Evolutionary conservation across 2,888 invertebrate species (phyloP).

Genomic region (Platyscelio sp.): DNA sequence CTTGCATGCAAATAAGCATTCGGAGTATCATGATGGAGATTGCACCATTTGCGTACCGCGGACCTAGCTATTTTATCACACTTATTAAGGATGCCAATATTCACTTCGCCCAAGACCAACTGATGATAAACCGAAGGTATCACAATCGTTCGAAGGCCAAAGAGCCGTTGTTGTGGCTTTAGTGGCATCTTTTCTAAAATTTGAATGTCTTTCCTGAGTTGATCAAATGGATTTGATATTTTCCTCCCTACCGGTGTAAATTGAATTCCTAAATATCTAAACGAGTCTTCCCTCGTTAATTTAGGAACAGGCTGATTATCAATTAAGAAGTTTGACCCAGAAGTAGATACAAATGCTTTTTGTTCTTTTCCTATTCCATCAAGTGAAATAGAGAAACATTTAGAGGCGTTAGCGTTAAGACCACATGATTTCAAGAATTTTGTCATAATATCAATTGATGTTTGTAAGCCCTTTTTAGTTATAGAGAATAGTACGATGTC

Average conservation of each 20-base stretch:
- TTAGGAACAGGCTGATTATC: background rate
- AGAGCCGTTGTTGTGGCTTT: slow-evolving; percentile 70
- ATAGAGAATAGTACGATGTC: background rate
- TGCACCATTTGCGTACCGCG: slow-evolving; percentile 76
- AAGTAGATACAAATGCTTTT: background rate
- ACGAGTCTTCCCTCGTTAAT: slow-evolving; percentile 5
- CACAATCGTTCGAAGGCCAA: slow-evolving; percentile 42
- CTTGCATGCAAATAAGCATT: slow-evolving; percentile 77
- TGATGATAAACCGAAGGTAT: slow-evolving; percentile 55
- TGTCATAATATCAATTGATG: background rate
- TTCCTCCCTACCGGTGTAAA: slow-evolving; percentile 27
- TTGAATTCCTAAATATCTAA: slow-evolving; percentile 30
- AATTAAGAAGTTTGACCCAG: too few relatives aligned
- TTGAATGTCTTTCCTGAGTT: background rate
- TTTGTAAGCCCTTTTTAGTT: background rate
- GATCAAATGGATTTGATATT: too few relatives aligned
- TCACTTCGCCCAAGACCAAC: slow-evolving; percentile 79
- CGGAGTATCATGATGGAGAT: slow-evolving; percentile 79
- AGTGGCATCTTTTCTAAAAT: slow-evolving; percentile 47
- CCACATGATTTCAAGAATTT: background rate
- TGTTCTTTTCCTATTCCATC: background rate
- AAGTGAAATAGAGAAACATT: background rate
- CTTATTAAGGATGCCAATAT: slow-evolving; percentile 73
- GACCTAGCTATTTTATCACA: slow-evolving; percentile 79
- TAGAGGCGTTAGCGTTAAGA: background rate